Evolutionary conservation across 2,888 invertebrate species (phyloP), one percentile per base, ranked within the genome.

Genomic region (Nomada fucata): DNA sequence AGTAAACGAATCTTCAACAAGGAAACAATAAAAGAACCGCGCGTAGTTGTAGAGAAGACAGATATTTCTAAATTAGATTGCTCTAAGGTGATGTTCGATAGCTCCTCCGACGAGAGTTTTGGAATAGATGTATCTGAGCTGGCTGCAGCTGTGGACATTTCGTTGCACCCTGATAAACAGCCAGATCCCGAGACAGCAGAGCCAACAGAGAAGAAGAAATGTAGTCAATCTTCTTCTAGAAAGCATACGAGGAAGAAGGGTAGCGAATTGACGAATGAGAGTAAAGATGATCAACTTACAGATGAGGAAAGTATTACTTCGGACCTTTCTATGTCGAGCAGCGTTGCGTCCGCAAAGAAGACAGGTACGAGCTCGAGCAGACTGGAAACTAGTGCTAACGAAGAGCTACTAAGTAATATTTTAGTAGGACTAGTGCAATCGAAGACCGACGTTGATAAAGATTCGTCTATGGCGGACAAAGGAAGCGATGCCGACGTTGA

Each of bases 21-120:
- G 64, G 90, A 88, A 2, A 11, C 73, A 0, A 65, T 79, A 23
- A 91, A 86, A 67, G 90, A 90, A 29, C 88, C 91, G 4, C 88
- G 89, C 26, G 86, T 89, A 23, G 7, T 90, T 11, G 87, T 92
- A 1, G 90, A 91, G 7, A 94, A 93, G 78, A 86, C 92, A 0
- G 92, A 94, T 13, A 53, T 92, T 2, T 83, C 88, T 0, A 94
- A 92, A 52, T 52, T 92, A 1, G 91, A 93, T 2, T 83, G 84
- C 1, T 82, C 90, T 1, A 92, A 90, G 74, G 84, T 76, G 2
- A 88, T 90, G 82, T 92, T 92, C 57, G 92, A 92, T 53, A 91
- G 90, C 44, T 93, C 93, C 0, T 93, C 93, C 0, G 93, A 93
- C 47, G 94, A 94, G 59, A 93, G 92, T 79, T 91, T 92, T 23